Percentiles rank a stretch among this genome's conserved stretches.
Evolutionary conservation across 2,888 invertebrate genomes (phyloP).

Genomic region (Eupithecia tripunctaria): DNA sequence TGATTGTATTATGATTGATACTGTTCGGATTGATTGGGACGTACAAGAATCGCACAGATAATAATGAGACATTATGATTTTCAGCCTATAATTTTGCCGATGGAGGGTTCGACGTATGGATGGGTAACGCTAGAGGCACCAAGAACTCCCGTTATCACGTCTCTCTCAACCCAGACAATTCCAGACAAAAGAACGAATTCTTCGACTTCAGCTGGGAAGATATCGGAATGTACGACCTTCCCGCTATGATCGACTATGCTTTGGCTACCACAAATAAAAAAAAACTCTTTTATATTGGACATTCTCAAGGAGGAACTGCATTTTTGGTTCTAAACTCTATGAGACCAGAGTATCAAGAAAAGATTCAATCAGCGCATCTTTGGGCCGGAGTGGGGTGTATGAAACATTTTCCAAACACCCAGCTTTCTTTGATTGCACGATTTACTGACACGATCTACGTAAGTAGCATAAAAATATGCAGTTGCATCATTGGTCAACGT

Average conservation of each 20-base stretch:
- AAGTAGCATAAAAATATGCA: conserved; percentile 47
- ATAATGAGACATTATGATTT: conserved; percentile 23
- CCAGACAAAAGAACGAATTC: conserved; percentile 54
- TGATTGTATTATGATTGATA: too few relatives aligned
- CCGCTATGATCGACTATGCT: conserved; percentile 70
- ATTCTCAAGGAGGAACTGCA: conserved; percentile 74
- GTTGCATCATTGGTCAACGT: background rate
- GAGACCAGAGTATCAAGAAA: conserved; percentile 64
- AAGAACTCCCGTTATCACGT: conserved; percentile 86
- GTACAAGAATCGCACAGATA: background rate
- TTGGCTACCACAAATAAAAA: conserved; percentile 56
- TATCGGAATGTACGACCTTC: conserved; percentile 65
- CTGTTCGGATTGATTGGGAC: background rate
- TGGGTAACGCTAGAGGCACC: conserved; percentile 93
- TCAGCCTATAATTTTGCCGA: conserved; percentile 88
- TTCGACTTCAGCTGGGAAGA: conserved; percentile 74
- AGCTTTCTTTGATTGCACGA: conserved; percentile 45
- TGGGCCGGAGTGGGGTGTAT: conserved; percentile 69
- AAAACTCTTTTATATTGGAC: conserved; percentile 71
- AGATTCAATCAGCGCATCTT: conserved; percentile 66
- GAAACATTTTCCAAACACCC: conserved; percentile 56
- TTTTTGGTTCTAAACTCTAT: conserved; percentile 65
- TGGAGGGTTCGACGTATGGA: conserved; percentile 90
- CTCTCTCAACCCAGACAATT: conserved; percentile 59
- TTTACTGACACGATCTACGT: conserved; percentile 63